These are phyloP conservation scores for Lepidocyrtoides sp. DNA, from an alignment of 2,888 invertebrate species.

Conservation along the genomic window DNA sequence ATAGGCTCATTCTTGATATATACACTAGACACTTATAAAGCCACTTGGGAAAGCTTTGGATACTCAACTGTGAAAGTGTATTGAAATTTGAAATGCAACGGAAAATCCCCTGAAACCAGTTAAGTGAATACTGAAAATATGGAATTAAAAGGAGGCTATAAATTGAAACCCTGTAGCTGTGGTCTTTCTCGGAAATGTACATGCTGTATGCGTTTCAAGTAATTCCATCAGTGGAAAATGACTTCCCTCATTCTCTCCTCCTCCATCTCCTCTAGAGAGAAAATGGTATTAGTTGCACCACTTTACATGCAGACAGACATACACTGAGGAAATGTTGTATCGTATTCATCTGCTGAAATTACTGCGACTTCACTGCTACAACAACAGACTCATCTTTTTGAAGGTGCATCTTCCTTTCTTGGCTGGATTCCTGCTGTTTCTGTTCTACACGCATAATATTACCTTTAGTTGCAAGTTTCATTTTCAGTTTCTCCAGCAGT, in stretches of 20 bases:
- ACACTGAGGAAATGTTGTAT: not conserved
- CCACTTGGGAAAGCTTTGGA: not conserved
- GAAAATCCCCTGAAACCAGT: constrained; percentile 69
- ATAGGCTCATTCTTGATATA: no score
- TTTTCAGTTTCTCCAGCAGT: no score
- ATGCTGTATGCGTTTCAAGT: not conserved
- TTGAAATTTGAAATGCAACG: constrained; percentile 50
- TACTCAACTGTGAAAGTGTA: not conserved
- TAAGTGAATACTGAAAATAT: constrained; percentile 68
- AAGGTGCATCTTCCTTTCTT: not conserved
- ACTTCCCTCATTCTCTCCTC: not conserved
- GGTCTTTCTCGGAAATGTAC: constrained; percentile 8
- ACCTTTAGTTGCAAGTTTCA: not conserved
- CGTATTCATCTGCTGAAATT: not conserved
- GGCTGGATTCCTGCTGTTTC: not conserved
- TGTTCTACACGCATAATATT: not conserved
- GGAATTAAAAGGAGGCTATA: constrained; percentile 7
- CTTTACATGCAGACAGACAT: constrained; percentile 18
- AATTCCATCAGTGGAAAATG: constrained; percentile 8
- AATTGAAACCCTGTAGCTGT: constrained; percentile 35
- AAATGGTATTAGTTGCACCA: constrained; percentile 71
- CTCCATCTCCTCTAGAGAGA: constrained; percentile 50
- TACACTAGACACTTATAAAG: no score
- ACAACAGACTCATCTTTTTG: not conserved
- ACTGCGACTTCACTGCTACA: not conserved